These are phyloP conservation scores for Drosophila neocordata DNA, from an alignment of 1,140 invertebrate genomes.

Conservation along the genomic window DNA sequence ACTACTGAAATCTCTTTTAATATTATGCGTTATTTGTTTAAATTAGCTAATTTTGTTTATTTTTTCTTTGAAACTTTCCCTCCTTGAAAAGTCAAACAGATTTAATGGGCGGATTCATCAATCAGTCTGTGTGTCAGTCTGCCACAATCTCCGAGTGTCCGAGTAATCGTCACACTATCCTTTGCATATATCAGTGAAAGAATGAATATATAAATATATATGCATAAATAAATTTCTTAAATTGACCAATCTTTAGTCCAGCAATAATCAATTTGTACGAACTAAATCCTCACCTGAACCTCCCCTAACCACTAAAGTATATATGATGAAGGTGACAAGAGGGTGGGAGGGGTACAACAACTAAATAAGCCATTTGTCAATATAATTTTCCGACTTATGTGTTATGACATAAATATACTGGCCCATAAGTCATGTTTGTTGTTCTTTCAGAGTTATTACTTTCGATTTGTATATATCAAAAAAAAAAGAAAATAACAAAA, in stretches of 20 bases:
- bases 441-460: constrained; percentile 1
- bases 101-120: constrained; percentile 2
- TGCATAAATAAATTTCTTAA: background rate
- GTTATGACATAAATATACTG: constrained; percentile 9
- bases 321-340: constrained; percentile 11
- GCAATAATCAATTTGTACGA: constrained; percentile 4
- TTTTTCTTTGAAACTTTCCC: background rate
- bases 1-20: background rate
- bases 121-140: background rate
- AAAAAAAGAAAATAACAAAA: background rate
- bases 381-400: constrained; percentile 45
- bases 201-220: no score
- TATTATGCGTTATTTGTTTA: background rate
- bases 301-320: constrained; percentile 3
- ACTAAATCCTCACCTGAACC: background rate
- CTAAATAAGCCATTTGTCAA: constrained; percentile 74
- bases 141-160: background rate
- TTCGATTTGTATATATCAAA: background rate
- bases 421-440: constrained; percentile 10
- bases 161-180: background rate
- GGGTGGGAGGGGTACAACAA: background rate
- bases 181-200: background rate
- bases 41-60: background rate
- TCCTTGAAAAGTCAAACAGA: background rate
- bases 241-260: background rate